Conservation (phyloP, 1,140 invertebrate species). For the Saccostrea glomerata region DNA sequence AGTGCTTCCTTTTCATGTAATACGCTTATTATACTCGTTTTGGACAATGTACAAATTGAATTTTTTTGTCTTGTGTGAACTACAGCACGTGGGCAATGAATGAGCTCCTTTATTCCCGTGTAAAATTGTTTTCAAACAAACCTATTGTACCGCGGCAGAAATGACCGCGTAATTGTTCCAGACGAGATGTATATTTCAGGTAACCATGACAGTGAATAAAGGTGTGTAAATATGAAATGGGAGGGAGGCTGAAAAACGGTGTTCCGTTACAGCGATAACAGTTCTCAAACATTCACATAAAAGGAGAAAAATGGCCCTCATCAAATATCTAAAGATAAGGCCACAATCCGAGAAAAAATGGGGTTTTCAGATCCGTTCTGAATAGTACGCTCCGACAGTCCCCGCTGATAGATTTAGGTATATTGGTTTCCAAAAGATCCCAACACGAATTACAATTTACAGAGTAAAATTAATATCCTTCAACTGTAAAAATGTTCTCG, state of each 20-base stretch:
- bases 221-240: constrained; percentile 38
- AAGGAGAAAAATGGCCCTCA: constrained; percentile 37
- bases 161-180: constrained; percentile 38
- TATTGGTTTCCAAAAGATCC: not conserved
- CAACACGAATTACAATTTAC: not conserved
- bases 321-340: constrained; percentile 25
- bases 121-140: constrained; percentile 36
- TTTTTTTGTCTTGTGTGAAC: constrained; percentile 36
- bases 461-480: constrained; percentile 8
- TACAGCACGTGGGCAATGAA: constrained; percentile 43
- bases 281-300: constrained; percentile 1
- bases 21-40: constrained; percentile 27
- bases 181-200: constrained; percentile 12
- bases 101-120: not conserved
- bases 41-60: constrained; percentile 40
- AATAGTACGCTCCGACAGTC: constrained; percentile 9
- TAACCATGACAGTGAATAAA: constrained; percentile 36
- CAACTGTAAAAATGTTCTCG: not conserved
- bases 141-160: constrained; percentile 22
- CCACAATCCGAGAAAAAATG: constrained; percentile 26
- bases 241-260: constrained; percentile 6
- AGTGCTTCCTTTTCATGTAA: constrained; percentile 24
- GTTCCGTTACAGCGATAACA: constrained; percentile 1
- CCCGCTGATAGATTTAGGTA: not conserved
- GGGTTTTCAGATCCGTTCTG: constrained; percentile 23